A percentile compares a stretch with the other conserved stretches of the same genome.
These are phyloP conservation scores for Anodontia alba DNA, from an alignment of 2,888 invertebrate genomes.

Conservation along the genomic window DNA sequence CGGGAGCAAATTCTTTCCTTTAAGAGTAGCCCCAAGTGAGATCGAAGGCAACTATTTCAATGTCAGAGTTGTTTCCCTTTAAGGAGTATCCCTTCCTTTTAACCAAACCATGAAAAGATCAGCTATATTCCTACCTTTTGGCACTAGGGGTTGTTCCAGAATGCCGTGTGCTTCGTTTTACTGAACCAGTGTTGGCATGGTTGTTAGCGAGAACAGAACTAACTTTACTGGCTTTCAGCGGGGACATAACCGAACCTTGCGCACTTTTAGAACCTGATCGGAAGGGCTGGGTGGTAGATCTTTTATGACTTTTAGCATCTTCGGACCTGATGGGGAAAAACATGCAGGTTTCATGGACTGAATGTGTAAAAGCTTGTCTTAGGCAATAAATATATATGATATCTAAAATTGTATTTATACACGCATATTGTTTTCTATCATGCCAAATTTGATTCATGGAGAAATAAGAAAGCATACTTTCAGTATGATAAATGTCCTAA, in stretches of 20 bases:
- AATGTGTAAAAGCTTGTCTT: constrained; percentile 6
- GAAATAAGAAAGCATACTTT: too few relatives aligned
- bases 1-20: too few relatives aligned
- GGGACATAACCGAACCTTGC: constrained; percentile 76
- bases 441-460: too few relatives aligned
- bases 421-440: too few relatives aligned
- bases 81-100: too few relatives aligned
- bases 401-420: too few relatives aligned
- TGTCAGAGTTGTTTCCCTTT: too few relatives aligned
- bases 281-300: constrained; percentile 78
- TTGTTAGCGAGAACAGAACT: constrained; percentile 71
- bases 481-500: too few relatives aligned
- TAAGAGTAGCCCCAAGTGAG: too few relatives aligned
- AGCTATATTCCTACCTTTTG: constrained; percentile 73
- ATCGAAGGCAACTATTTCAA: too few relatives aligned
- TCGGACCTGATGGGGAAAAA: constrained; percentile 71
- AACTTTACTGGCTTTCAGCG: constrained; percentile 81
- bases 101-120: not conserved
- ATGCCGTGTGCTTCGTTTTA: constrained; percentile 75
- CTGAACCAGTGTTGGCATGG: constrained; percentile 67
- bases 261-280: constrained; percentile 79
- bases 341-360: constrained; percentile 42
- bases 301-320: constrained; percentile 79
- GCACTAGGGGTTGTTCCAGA: constrained; percentile 72
- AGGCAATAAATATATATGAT: not conserved